Evolutionary conservation across 2,888 invertebrate genomes (phyloP).

Genomic region (Cybosia mesomella): DNA sequence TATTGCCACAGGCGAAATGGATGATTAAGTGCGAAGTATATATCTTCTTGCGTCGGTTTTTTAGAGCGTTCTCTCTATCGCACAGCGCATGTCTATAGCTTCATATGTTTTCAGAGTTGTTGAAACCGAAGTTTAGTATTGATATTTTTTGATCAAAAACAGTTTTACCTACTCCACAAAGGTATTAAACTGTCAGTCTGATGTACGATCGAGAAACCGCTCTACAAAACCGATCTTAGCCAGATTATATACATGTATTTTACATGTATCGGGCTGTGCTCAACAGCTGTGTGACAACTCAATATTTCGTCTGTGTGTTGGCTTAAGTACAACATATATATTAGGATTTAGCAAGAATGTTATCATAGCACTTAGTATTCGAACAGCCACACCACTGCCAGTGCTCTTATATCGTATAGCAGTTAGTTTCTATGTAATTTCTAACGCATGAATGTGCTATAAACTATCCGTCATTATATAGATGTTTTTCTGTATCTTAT

Average conservation of each 20-base stretch:
- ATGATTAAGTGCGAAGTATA: neutral
- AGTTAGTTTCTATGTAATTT: slow-evolving; percentile 30
- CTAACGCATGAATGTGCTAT: slow-evolving; percentile 33
- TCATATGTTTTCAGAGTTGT: neutral
- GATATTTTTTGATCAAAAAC: neutral
- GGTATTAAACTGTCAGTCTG: neutral
- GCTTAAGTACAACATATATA: slow-evolving; percentile 6
- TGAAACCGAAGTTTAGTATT: neutral
- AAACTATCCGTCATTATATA: slow-evolving; percentile 51
- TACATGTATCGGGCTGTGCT: neutral
- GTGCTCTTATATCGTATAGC: slow-evolving; percentile 59
- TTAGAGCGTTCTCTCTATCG: neutral
- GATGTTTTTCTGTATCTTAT: slow-evolving; percentile 27
- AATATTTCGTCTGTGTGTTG: slow-evolving; percentile 12
- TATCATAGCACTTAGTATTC: slow-evolving; percentile 56
- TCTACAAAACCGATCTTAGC: neutral
- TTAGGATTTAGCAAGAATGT: slow-evolving; percentile 14
- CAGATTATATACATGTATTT: neutral
- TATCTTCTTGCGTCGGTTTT: neutral
- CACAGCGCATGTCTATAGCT: neutral
- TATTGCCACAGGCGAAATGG: slow-evolving; percentile 14
- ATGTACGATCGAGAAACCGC: neutral
- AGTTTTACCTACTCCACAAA: neutral
- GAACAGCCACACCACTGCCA: slow-evolving; percentile 75
- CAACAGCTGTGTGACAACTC: neutral